Percentiles rank a stretch among this genome's conserved stretches.
Evolutionary conservation across 2,888 invertebrate genomes (phyloP).

Genomic region (Steinernema hermaphroditum): DNA sequence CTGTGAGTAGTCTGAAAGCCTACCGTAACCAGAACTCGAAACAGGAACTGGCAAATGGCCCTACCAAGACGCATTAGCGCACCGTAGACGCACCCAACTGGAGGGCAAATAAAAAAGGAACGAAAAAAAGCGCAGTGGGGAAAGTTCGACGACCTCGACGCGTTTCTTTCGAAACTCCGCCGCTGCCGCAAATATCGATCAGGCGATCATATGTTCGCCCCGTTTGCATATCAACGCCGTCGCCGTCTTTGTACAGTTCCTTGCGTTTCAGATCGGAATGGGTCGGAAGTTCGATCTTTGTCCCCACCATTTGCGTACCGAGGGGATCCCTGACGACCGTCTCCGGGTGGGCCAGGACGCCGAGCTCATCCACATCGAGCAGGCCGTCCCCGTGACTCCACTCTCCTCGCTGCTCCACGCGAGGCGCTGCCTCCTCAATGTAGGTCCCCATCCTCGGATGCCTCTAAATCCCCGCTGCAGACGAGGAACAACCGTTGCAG

Average conservation of each 20-base stretch:
- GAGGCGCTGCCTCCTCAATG: background rate
- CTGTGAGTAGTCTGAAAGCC: too few relatives aligned
- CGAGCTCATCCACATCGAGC: slow-evolving; percentile 10
- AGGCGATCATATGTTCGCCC: too few relatives aligned
- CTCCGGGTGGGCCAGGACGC: slow-evolving; percentile 20
- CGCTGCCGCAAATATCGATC: slow-evolving; percentile 15
- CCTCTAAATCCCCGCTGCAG: background rate
- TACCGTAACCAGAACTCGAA: too few relatives aligned
- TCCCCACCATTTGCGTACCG: slow-evolving; percentile 7
- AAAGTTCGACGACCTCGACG: slow-evolving; percentile 19
- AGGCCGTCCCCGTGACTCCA: slow-evolving; percentile 3
- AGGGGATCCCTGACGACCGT: slow-evolving; percentile 14
- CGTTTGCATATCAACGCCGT: slow-evolving; percentile 3
- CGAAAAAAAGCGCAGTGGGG: background rate
- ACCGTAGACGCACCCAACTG: too few relatives aligned
- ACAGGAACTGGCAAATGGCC: background rate
- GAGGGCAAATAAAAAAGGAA: background rate
- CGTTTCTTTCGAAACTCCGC: slow-evolving; percentile 7
- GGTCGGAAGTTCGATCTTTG: background rate
- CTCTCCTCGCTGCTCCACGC: slow-evolving; percentile 18
- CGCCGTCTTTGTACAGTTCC: background rate
- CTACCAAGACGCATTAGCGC: background rate
- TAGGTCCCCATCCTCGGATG: background rate
- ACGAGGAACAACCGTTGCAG: background rate
- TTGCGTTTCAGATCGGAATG: slow-evolving; percentile 13